Base-by-base conservation (phyloP, 2,888 invertebrate species). In the Lissonota sp. region DNA sequence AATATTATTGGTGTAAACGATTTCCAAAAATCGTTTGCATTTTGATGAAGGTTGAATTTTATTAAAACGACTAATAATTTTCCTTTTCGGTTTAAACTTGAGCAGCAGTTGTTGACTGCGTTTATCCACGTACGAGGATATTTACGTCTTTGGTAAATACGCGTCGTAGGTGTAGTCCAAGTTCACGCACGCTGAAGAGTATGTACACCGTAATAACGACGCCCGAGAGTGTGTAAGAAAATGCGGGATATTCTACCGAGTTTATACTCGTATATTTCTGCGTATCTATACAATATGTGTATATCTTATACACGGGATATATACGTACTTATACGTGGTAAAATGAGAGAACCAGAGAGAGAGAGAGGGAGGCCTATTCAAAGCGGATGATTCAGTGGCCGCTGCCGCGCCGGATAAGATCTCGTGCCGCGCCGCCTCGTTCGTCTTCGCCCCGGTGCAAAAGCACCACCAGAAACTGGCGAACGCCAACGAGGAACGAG, bases 321-420 rank as follows among this genome's bases (percentile, higher is more conserved):
- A 87, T 66, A 55, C 83, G 83, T 85, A 85, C 85, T 86, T 84
- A 86, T 87, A 88, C 86, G 87, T 87, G 86, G 86, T 86, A 83
- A 77, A 26, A 87, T 86, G 84, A 86, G 86, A 88, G 87, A 84
- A 84, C 76, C 72, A 88, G 89, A 90, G 89, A 87, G 89, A 88
- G 89, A 90, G 89, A 87, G 89, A 87, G 87, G 87, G 86, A 83
- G 87, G 86, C 88, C 91, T 91, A 92, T 92, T 92, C 92, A 91
- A 91, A 91, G 91, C 87, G 89, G 89, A 92, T 92, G 92, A 92
- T 92, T 92, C 92, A 92, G 91, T 90, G 90, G 90, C 88, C 89
- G 90, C 88, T 90, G 91, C 89, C 86, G 88, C 88, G 80, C 73
- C 84, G 89, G 92, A 92, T 92, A 92, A 92, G 89, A 92, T 92